phyloP scores from a whole-genome alignment of 2,113 vertebrate genomes.

The Xiphophorus maculatus region DNA sequence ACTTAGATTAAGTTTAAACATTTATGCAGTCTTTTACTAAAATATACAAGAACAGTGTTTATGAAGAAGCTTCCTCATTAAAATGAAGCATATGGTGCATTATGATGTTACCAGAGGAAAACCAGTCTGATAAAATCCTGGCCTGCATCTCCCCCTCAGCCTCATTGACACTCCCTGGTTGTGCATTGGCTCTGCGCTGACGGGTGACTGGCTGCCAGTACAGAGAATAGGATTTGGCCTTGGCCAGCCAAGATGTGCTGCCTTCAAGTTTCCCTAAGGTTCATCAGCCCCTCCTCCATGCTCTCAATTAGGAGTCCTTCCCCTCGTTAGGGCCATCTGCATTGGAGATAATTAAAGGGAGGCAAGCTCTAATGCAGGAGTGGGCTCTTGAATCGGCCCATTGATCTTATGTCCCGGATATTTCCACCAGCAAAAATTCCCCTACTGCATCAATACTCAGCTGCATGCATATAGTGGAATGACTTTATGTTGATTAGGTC shows the following conservation, averaged over 20 bases:
- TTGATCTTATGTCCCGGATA: constrained; percentile 60
- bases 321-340: constrained; percentile 61
- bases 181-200: not conserved
- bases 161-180: constrained; percentile 38
- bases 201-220: constrained; percentile 17
- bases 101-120: not conserved
- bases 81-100: not conserved
- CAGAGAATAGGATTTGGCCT: constrained; percentile 50
- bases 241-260: constrained; percentile 19
- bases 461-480: constrained; percentile 56
- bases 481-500: constrained; percentile 57
- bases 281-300: constrained; percentile 34
- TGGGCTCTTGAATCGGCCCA: constrained; percentile 54
- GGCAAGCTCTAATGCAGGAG: constrained; percentile 48
- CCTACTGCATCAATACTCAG: constrained; percentile 33
- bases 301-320: constrained; percentile 56
- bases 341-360: constrained; percentile 66
- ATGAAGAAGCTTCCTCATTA: not conserved
- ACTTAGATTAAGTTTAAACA: not conserved
- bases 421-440: constrained; percentile 40
- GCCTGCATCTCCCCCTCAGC: constrained; percentile 8
- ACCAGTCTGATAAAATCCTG: not conserved
- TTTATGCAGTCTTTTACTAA: not conserved
- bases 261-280: constrained; percentile 43
- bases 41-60: not conserved